Conservation (phyloP, 2,888 invertebrate species). For the Acanthosepion lycidas region DNA sequence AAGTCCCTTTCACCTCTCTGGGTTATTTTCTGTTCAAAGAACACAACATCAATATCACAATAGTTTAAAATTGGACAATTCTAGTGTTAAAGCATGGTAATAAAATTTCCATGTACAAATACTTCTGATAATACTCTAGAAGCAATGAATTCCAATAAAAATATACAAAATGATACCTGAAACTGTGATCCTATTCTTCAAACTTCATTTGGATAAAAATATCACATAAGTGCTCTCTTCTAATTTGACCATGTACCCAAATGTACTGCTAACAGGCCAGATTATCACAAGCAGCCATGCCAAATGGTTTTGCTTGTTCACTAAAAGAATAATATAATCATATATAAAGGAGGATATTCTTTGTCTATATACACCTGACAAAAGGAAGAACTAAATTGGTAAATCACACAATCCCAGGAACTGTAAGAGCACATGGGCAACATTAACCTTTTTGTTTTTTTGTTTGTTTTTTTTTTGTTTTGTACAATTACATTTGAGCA, state of each 20-base stretch:
- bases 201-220: slow-evolving; percentile 11
- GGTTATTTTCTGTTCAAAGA: background rate
- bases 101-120: background rate
- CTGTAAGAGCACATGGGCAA: slow-evolving; percentile 11
- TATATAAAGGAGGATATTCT: background rate
- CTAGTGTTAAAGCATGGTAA: background rate
- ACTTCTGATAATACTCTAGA: background rate
- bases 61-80: background rate
- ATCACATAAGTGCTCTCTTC: background rate
- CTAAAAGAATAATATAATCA: background rate
- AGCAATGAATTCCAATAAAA: slow-evolving; percentile 20
- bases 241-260: background rate
- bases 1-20: background rate
- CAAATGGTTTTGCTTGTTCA: background rate
- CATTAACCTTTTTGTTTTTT: background rate
- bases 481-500: background rate
- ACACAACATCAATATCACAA: slow-evolving; percentile 33
- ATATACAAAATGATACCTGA: slow-evolving; percentile 16
- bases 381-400: background rate
- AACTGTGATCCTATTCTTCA: background rate
- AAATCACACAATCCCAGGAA: background rate
- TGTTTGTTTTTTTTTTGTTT: background rate
- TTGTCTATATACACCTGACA: background rate
- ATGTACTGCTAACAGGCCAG: background rate
- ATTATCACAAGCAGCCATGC: background rate